These are phyloP conservation scores for Patella vulgata DNA, from an alignment of 1,140 invertebrate genomes.

Conservation along the genomic window DNA sequence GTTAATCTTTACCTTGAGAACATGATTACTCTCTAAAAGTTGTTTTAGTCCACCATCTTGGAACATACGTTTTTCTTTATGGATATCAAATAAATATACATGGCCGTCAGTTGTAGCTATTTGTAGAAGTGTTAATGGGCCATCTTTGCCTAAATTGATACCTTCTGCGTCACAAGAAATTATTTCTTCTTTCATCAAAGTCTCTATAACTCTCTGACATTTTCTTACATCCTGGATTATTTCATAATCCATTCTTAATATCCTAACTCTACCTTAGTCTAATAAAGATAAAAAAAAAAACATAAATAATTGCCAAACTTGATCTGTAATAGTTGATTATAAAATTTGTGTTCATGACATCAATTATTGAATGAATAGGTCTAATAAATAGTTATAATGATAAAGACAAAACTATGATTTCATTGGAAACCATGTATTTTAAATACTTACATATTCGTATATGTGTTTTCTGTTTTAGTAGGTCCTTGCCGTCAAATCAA, in stretches of 20 bases:
- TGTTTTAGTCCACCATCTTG: constrained; percentile 80
- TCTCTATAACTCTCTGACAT: background rate
- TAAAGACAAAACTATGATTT: too few relatives aligned
- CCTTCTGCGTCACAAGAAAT: constrained; percentile 91
- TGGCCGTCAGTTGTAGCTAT: constrained; percentile 80
- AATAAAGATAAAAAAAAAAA: too few relatives aligned
- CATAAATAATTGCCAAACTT: too few relatives aligned
- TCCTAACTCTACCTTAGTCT: too few relatives aligned
- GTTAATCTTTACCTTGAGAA: constrained; percentile 92
- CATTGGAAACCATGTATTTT: too few relatives aligned
- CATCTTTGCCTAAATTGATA: constrained; percentile 82
- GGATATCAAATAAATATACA: constrained; percentile 84
- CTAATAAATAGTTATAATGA: too few relatives aligned
- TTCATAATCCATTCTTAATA: background rate
- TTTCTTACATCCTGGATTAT: background rate
- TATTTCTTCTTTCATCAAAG: constrained; percentile 65
- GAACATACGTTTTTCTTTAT: constrained; percentile 76
- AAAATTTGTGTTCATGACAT: too few relatives aligned
- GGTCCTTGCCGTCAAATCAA: too few relatives aligned
- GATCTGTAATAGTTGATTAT: too few relatives aligned
- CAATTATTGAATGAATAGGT: too few relatives aligned
- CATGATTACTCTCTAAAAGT: constrained; percentile 81
- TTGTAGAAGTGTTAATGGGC: constrained; percentile 82
- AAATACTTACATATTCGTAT: too few relatives aligned
- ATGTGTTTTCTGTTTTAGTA: too few relatives aligned